Evolutionary conservation across 2,888 invertebrate species (phyloP).

Genomic region (Megamerina dolium): DNA sequence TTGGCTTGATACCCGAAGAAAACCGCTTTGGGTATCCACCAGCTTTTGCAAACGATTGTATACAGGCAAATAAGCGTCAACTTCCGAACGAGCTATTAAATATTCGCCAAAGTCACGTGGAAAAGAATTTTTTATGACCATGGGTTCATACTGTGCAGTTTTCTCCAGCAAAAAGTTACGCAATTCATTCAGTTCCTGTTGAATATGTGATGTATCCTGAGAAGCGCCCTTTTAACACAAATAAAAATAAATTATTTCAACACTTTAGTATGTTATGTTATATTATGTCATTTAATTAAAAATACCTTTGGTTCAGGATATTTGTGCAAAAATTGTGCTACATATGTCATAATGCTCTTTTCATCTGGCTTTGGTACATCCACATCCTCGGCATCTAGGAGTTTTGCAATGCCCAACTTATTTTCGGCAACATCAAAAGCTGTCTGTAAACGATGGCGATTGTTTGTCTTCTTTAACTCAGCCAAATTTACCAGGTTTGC

Average conservation of each 20-base stretch:
- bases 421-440: slow-evolving; percentile 90
- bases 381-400: slow-evolving; percentile 92
- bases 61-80: slow-evolving; percentile 61
- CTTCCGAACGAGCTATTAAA: slow-evolving; percentile 62
- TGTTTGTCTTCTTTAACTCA: slow-evolving; percentile 69
- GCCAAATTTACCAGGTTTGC: slow-evolving; percentile 86
- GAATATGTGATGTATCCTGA: slow-evolving; percentile 70
- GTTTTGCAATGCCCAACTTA: slow-evolving; percentile 82
- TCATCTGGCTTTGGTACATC: slow-evolving; percentile 95
- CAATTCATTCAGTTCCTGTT: slow-evolving; percentile 74
- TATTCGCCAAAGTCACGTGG: slow-evolving; percentile 79
- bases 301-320: slow-evolving; percentile 77
- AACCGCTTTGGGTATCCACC: slow-evolving; percentile 68
- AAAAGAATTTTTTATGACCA: slow-evolving; percentile 68
- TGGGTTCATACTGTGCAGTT: slow-evolving; percentile 68
- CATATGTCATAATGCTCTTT: slow-evolving; percentile 97
- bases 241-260: not conserved
- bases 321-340: slow-evolving; percentile 94
- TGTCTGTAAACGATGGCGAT: slow-evolving; percentile 78
- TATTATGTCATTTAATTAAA: not conserved
- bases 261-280: no score
- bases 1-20: slow-evolving; percentile 74
- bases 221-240: slow-evolving; percentile 55
- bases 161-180: slow-evolving; percentile 77
- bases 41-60: slow-evolving; percentile 75